Base-by-base conservation (phyloP, 2,797 vertebrate species). In the Simalia tracyae region DNA sequence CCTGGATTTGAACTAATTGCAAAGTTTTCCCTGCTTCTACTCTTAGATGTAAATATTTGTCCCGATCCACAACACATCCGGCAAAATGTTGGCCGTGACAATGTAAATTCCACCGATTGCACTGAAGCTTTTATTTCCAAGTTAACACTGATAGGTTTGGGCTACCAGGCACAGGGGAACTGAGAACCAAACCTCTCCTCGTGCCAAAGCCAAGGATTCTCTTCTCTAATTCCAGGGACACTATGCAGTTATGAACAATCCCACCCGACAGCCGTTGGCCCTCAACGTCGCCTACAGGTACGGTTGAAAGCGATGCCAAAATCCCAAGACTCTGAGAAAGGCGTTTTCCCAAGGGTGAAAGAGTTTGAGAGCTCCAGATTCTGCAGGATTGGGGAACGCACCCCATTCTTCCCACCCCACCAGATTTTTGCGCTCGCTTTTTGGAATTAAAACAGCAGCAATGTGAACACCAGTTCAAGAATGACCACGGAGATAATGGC, bases 191-290 rank as follows among this genome's bases (percentile, higher is more conserved):
- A 81, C 0, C 0, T 31, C 4, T 26, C 54, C 5, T 50, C 10
- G 19, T 19, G 5, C 76, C 5, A 22, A 36, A 31, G 24, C 57
- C 31, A 1, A 0, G 42, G 5, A 22, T 0, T 3, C 1, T 5
- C 1, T 12, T 91, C 0, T 6, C 50, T 19, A 8, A 31, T 91
- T 64, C 0, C 95, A 99, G 99, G 99, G 98, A 0, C 99, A 99
- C 95, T 99, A 99, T 0, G 99, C 99, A 0, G 99, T 99, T 92
- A 99, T 99, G 99, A 99, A 99, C 96, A 99, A 99, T 91, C 99
- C 99, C 0, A 99, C 99, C 95, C 98, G 99, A 72, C 99, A 99
- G 96, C 99, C 99, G 0, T 96, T 99, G 96, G 98, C 99, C 0
- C 98, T 99, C 66, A 99, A 99, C 4, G 97, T 99, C 5, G 99